phyloP scores from a whole-genome alignment of 2,797 vertebrate species.

The Tenualosa ilisha region DNA sequence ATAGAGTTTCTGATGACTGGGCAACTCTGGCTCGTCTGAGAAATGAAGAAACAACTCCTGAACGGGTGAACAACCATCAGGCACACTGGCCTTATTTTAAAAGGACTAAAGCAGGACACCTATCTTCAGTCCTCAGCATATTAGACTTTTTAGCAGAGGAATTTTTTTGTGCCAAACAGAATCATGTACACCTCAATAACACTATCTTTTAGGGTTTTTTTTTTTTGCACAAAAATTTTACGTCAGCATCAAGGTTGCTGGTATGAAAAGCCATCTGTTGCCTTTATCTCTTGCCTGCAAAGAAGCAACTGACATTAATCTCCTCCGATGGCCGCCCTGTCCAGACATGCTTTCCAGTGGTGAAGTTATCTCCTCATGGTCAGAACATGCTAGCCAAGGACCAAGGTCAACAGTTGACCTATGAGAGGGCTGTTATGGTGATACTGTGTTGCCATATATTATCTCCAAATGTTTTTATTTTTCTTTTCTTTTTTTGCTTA shows the following conservation, averaged over 20 bases:
- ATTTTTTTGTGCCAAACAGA: too few relatives aligned
- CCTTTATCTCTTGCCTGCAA: conserved; percentile 41
- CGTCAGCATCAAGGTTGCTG: conserved; percentile 36
- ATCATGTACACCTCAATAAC: background rate
- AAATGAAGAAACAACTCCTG: background rate
- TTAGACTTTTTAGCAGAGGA: too few relatives aligned
- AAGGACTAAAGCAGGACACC: background rate
- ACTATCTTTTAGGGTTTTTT: background rate
- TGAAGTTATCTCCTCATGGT: background rate
- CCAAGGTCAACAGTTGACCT: conserved; percentile 6
- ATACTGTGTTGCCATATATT: background rate
- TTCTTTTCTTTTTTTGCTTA: too few relatives aligned
- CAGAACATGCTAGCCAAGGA: background rate
- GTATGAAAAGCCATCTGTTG: conserved; percentile 42
- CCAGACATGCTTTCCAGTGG: background rate
- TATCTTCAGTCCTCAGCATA: too few relatives aligned
- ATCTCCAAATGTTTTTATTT: too few relatives aligned
- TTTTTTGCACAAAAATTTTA: background rate
- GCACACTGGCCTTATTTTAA: background rate
- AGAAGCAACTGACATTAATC: conserved; percentile 14
- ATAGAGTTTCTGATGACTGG: background rate
- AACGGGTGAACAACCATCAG: background rate
- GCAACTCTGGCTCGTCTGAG: background rate
- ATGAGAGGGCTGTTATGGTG: background rate
- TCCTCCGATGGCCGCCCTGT: background rate